Evolutionary conservation across 2,113 vertebrate species (phyloP).

Genomic region (Alosa alosa): DNA sequence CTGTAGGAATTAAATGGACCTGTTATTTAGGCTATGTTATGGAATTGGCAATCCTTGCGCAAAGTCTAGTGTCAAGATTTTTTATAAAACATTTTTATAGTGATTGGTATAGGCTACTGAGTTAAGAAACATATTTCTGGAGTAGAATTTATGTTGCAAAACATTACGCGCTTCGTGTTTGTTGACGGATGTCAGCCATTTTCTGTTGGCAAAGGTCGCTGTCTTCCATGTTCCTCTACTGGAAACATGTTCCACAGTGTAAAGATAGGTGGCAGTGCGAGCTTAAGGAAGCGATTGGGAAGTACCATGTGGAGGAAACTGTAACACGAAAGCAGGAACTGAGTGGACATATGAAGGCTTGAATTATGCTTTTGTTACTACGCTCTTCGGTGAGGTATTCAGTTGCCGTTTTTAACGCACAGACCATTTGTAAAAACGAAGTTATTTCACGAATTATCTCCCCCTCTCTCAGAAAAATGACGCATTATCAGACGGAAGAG

Average conservation of each 20-base stretch:
- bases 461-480: constrained; percentile 59
- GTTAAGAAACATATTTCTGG: not conserved
- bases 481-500: constrained; percentile 78
- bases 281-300: not conserved
- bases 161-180: not conserved
- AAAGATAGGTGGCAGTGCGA: constrained; percentile 47
- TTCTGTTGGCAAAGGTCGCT: constrained; percentile 39
- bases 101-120: not conserved
- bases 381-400: constrained; percentile 39
- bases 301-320: not conserved
- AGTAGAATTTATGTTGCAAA: not conserved
- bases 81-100: not conserved
- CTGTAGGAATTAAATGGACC: too few relatives aligned
- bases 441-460: constrained; percentile 40
- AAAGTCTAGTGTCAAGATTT: not conserved
- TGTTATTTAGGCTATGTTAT: not conserved
- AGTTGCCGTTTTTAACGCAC: constrained; percentile 23
- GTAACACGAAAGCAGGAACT: constrained; percentile 47
- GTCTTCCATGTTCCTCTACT: constrained; percentile 29
- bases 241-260: not conserved
- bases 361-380: constrained; percentile 50
- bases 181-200: constrained; percentile 42
- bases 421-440: constrained; percentile 38
- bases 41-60: not conserved
- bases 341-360: not conserved